A percentile compares a stretch with the other conserved stretches of the same genome.
These are phyloP conservation scores for Styela plicata DNA, from an alignment of 23 tunicate species.

Conservation along the genomic window DNA sequence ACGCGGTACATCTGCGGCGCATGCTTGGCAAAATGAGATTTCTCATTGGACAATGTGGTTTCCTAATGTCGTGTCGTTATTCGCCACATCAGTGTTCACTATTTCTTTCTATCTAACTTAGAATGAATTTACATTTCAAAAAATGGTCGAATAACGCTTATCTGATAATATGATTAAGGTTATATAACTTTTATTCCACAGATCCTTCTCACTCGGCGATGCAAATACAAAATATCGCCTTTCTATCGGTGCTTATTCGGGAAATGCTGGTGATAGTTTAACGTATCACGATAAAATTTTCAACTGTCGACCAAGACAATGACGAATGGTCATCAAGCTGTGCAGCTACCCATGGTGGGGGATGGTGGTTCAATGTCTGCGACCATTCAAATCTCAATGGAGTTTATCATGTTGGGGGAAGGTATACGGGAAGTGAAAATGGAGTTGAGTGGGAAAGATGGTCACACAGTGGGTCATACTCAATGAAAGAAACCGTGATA, in stretches of 20 bases:
- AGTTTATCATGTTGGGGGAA: slow-evolving; percentile 10
- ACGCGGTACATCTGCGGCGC: too few relatives aligned
- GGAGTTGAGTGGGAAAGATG: slow-evolving; percentile 23
- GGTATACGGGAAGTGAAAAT: slow-evolving; percentile 17
- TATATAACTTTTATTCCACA: too few relatives aligned
- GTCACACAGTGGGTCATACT: slow-evolving; percentile 18
- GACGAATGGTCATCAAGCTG: slow-evolving; percentile 18
- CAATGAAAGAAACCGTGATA: slow-evolving; percentile 27
- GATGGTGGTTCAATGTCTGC: slow-evolving; percentile 36
- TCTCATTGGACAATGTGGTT: too few relatives aligned
- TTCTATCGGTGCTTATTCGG: background rate
- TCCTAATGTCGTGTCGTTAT: too few relatives aligned
- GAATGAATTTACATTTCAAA: too few relatives aligned
- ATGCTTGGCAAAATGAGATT: too few relatives aligned
- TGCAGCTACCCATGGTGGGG: slow-evolving; percentile 30
- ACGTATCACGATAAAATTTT: background rate
- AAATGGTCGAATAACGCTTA: too few relatives aligned
- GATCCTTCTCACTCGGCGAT: background rate
- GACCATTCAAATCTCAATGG: slow-evolving; percentile 29
- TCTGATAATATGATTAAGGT: too few relatives aligned
- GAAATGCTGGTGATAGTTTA: background rate
- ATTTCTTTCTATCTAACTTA: too few relatives aligned
- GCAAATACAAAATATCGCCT: background rate
- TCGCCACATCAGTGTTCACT: too few relatives aligned
- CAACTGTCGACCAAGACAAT: slow-evolving; percentile 30